Evolutionary conservation across 2,888 invertebrate genomes (phyloP), one percentile per base, ranked within the genome.

Genomic region (Watsonalla cultraria): DNA sequence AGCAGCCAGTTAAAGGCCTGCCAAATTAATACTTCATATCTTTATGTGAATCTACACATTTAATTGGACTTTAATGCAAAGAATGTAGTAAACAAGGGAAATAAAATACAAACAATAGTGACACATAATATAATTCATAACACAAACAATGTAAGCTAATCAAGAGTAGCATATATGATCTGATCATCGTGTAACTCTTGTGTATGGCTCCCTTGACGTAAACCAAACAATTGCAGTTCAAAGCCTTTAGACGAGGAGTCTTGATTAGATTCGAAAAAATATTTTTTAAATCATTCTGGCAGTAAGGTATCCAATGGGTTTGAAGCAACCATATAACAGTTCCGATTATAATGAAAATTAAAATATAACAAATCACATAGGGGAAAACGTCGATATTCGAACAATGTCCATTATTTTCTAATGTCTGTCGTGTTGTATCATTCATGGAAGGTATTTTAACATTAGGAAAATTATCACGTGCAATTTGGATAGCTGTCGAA

Each of bases 1-100:
- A 99, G 86, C 24, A 99, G 86, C 99, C 99, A 99, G 80, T 98
- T 98, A 65, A 99, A 91, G 0, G 98, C 98, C 93, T 95, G 70
- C 0, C 37, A 48, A 8, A 66, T 15, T 52, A 48, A 56, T 50
- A 56, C 8, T 47, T 45, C 9, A 13, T n/a, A 7, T 6, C 7
- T 39, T 34, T 35, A 9, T 13, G 5, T 6, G 0, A 0, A 6
- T 5, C 7, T 14, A 37, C 37, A 37, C 37, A 37, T 24, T 14
- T 0, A 11, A n/a, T 13, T 7, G 45, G 45, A 45, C 7, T 6
- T 45, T 11, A 37, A 7, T 37, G 9, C 7, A 37, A 37, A 37
- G 7, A 45, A 6, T 7, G 13, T 7, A 7, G 11, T 45, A 13
- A 45, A n/a, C n/a, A 46, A 2, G 14, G 15, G 42, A 11, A 5